Evolutionary conservation across 2,113 vertebrate genomes (phyloP).

Genomic region (Strix aluco): DNA sequence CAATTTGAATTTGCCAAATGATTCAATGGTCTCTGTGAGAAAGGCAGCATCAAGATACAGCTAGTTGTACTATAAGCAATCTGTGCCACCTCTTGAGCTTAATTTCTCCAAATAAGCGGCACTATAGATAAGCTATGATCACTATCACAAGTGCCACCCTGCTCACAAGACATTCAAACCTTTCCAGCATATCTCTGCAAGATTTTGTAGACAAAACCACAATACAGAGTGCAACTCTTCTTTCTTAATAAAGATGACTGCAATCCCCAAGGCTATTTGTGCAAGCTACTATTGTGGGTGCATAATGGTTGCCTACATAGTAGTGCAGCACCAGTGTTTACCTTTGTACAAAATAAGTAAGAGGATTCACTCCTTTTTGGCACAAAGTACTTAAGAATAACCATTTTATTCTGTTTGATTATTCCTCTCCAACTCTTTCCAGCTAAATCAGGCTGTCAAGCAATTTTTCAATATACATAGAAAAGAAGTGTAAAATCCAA

Average conservation of each 20-base stretch:
- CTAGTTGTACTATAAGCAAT: not conserved
- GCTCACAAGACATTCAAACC: not conserved
- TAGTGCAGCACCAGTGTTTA: not conserved
- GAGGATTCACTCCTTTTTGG: not conserved
- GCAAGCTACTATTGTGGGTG: not conserved
- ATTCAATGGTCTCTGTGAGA: not conserved
- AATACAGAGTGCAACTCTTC: not conserved
- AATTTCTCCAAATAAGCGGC: not conserved
- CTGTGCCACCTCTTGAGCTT: rapidly evolving
- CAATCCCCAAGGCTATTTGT: not conserved
- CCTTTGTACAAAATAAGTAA: not conserved
- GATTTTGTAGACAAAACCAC: not conserved
- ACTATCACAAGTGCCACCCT: not conserved
- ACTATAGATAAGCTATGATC: not conserved
- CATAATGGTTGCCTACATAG: not conserved
- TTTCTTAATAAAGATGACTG: not conserved
- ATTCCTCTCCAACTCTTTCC: not conserved
- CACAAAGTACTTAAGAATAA: not conserved
- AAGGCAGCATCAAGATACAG: not conserved
- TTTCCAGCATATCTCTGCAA: not conserved
- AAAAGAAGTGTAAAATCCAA: not conserved
- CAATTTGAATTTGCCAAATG: not conserved
- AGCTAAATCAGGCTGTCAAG: not conserved
- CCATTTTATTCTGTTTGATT: not conserved
- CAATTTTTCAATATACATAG: not conserved